Evolutionary conservation across 2,888 invertebrate species (phyloP).

Genomic region (Mesorhabditis sp.): DNA sequence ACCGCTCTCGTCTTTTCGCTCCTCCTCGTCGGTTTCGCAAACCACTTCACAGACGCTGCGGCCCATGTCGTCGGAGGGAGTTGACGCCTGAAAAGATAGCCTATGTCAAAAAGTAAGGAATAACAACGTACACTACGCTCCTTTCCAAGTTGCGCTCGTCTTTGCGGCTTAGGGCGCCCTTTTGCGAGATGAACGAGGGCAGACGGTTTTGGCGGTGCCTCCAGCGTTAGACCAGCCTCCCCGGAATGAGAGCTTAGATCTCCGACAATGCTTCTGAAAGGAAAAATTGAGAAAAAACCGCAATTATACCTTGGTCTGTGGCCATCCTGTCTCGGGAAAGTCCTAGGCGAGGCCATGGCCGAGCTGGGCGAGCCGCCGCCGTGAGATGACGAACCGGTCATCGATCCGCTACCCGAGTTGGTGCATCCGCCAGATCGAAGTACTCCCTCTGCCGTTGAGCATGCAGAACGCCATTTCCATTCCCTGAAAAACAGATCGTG

Average conservation of each 20-base stretch:
- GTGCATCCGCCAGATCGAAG: constrained; percentile 20
- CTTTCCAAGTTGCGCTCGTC: not conserved
- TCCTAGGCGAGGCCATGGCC: constrained; percentile 11
- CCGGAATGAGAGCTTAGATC: constrained; percentile 13
- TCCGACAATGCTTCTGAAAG: constrained; percentile 32
- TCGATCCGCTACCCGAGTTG: constrained; percentile 14
- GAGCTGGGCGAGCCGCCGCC: not conserved
- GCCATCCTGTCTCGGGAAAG: constrained; percentile 17
- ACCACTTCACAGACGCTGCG: constrained; percentile 10
- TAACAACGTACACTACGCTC: constrained; percentile 3
- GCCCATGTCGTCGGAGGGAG: not conserved
- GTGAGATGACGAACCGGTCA: not conserved
- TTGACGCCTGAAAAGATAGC: not conserved
- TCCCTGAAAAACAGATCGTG: constrained; percentile 19
- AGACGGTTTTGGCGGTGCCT: constrained; percentile 33
- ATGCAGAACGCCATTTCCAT: constrained; percentile 35
- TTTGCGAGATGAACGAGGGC: constrained; percentile 33
- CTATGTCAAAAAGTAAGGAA: not conserved
- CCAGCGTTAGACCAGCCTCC: constrained; percentile 25
- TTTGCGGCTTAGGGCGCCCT: constrained; percentile 24
- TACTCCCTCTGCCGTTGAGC: constrained; percentile 22
- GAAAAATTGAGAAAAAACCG: constrained; percentile 12
- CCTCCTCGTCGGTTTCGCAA: constrained; percentile 13
- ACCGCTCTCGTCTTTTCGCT: constrained; percentile 10
- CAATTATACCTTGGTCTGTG: constrained; percentile 1